Base-by-base conservation (phyloP, 2,888 invertebrate genomes). In the Eumerus sabulonum region DNA sequence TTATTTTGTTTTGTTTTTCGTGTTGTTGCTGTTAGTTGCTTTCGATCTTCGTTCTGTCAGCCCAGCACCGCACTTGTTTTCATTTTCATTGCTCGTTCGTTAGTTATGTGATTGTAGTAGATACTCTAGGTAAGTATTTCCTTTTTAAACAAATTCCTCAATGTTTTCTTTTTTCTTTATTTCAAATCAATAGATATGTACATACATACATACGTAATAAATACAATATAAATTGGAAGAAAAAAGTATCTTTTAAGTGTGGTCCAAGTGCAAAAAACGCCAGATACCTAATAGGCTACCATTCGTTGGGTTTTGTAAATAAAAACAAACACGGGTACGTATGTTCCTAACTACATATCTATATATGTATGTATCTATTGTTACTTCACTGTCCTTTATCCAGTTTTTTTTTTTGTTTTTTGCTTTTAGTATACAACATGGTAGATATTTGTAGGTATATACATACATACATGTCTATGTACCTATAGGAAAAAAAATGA, bases 11-110 rank as follows among this genome's bases (percentile, higher is more conserved):
- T 70, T 38, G 56, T 45, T 13, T 59, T 44, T 67, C 44, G 16
- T 13, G 66, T 59, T 62, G 64, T 13, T 76, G 77, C 76, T 82
- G 73, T 11, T 45, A n/a, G 47, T 18, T 62, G 38, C n/a, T n/a
- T 53, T 44, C 45, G 27, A 27, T 59, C 44, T 36, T 40, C 19
- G n/a, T 40, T 63, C 63, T 59, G 48, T 76, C 48, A 9, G 45
- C 36, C 53, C 64, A 45, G 13, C 76, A 53, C 59, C 48, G 71
- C 67, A 67, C 72, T 77, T 73, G 77, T 68, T 77, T 67, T 72
- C 62, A 35, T 64, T 70, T 71, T 76, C 60, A 66, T 70, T 27
- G 27, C 27, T 27, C 60, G 44, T 60, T 66, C 50, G 16, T 13
- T 42, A 13, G 48, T 27, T 60, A 47, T 54, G 59, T 19, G 53